A percentile compares a stretch with the other conserved stretches of the same genome.
These are phyloP conservation scores for Corythoichthys haematopterus DNA, from an alignment of 2,113 vertebrate species.

Conservation along the genomic window DNA sequence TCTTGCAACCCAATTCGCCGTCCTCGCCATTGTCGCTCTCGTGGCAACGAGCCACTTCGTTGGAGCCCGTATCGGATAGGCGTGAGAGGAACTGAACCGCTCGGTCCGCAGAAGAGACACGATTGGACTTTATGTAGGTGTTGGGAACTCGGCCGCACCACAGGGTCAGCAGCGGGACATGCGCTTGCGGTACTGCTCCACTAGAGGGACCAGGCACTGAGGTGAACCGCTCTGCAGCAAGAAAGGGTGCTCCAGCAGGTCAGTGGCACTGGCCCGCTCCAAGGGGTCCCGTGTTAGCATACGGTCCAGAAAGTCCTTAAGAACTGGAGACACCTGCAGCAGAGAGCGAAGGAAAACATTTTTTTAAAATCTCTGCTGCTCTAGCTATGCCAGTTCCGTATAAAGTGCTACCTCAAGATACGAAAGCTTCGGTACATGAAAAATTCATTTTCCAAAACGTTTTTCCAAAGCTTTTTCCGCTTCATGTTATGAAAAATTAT, in stretches of 20 bases:
- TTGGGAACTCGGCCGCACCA: constrained; percentile 10
- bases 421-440: no score
- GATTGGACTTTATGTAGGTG: constrained; percentile 31
- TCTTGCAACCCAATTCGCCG: constrained; percentile 31
- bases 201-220: constrained; percentile 92
- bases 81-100: constrained; percentile 30
- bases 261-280: constrained; percentile 87
- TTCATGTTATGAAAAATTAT: no score
- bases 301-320: constrained; percentile 92
- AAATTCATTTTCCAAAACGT: no score
- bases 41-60: constrained; percentile 37
- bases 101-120: constrained; percentile 26
- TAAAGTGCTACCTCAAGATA: no score
- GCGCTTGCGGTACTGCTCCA: constrained; percentile 91
- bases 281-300: constrained; percentile 89
- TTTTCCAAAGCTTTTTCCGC: no score
- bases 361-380: background rate
- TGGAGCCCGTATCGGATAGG: constrained; percentile 26
- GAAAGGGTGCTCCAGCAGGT: constrained; percentile 94
- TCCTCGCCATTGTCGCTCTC: constrained; percentile 23
- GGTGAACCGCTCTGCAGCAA: constrained; percentile 92
- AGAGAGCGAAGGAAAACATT: background rate
- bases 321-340: constrained; percentile 86
- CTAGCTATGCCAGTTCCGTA: no score
- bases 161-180: constrained; percentile 76